phyloP scores from a whole-genome alignment of 1,140 invertebrate species.

The Scaptomyza hsui region DNA sequence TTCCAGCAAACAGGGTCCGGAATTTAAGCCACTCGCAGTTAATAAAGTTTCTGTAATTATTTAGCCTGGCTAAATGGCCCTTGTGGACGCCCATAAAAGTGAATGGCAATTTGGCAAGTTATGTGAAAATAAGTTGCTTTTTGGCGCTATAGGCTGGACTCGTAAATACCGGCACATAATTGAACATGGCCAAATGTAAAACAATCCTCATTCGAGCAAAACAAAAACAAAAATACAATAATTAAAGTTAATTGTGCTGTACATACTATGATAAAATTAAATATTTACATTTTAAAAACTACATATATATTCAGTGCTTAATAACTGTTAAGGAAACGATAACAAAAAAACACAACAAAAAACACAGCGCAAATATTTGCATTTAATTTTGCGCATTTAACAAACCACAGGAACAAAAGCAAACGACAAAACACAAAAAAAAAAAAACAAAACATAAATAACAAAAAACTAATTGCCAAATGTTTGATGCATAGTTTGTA shows the following conservation, averaged over 20 bases:
- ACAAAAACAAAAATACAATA: conserved; percentile 48
- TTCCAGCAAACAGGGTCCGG: conserved; percentile 37
- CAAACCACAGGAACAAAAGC: conserved; percentile 26
- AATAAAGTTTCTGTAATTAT: conserved; percentile 77
- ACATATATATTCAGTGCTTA: conserved; percentile 41
- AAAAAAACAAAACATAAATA: no score
- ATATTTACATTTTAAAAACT: conserved; percentile 53
- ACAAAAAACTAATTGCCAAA: conserved; percentile 77
- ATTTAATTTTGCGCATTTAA: conserved; percentile 70
- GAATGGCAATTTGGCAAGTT: conserved; percentile 69
- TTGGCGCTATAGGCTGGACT: conserved; percentile 42
- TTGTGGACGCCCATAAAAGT: conserved; percentile 61
- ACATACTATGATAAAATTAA: conserved; percentile 38
- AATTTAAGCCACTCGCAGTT: conserved; percentile 50
- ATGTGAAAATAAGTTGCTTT: conserved; percentile 77
- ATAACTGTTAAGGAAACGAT: conserved; percentile 44
- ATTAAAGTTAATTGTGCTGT: conserved; percentile 77
- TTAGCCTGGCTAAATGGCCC: conserved; percentile 77
- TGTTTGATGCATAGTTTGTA: conserved; percentile 72
- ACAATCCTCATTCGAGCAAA: conserved; percentile 43
- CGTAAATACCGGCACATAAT: conserved; percentile 72
- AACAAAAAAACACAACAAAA: conserved; percentile 36
- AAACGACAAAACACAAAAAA: conserved; percentile 13
- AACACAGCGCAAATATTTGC: conserved; percentile 67
- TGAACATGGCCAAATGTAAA: conserved; percentile 42